Evolutionary conservation across 2,797 vertebrate species (phyloP).

Genomic region (Crenuchus spilurus): DNA sequence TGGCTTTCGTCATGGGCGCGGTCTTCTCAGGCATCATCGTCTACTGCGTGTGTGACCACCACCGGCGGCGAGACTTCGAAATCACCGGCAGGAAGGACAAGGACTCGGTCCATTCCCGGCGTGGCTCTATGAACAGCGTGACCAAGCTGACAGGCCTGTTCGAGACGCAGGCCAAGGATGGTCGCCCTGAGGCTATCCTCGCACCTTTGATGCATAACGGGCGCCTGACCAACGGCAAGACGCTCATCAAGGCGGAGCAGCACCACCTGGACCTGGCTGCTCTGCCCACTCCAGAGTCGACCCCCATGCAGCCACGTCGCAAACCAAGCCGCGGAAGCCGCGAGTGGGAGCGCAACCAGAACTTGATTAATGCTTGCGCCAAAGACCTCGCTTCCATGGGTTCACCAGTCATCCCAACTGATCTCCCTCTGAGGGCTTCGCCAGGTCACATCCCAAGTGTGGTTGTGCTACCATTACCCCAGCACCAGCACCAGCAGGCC

Average conservation of each 20-base stretch:
- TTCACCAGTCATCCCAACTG: constrained; percentile 91
- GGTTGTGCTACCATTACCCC: constrained; percentile 89
- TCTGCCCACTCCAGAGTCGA: constrained; percentile 95
- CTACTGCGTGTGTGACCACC: constrained; percentile 96
- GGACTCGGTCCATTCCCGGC: constrained; percentile 85
- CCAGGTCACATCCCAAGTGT: constrained; percentile 96
- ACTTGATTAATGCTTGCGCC: constrained; percentile 96
- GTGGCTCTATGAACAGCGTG: constrained; percentile 96
- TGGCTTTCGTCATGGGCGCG: constrained; percentile 97
- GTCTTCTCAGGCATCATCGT: constrained; percentile 96
- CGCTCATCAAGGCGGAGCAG: constrained; percentile 96
- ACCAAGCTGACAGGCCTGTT: constrained; percentile 96
- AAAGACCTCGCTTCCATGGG: constrained; percentile 92
- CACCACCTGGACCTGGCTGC: constrained; percentile 93
- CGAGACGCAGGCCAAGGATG: constrained; percentile 92
- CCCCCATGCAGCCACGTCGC: constrained; percentile 94
- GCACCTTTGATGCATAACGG: constrained; percentile 96
- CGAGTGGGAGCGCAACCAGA: constrained; percentile 97
- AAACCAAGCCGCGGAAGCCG: constrained; percentile 92
- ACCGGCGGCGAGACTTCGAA: constrained; percentile 88
- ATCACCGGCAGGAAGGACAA: constrained; percentile 88
- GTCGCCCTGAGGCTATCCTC: constrained; percentile 92
- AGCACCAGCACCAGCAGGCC: constrained; percentile 88
- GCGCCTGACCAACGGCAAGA: constrained; percentile 87
- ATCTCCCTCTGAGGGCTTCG: constrained; percentile 90